phyloP scores from a whole-genome alignment of 2,113 vertebrate genomes.

The Melospiza melodia region DNA sequence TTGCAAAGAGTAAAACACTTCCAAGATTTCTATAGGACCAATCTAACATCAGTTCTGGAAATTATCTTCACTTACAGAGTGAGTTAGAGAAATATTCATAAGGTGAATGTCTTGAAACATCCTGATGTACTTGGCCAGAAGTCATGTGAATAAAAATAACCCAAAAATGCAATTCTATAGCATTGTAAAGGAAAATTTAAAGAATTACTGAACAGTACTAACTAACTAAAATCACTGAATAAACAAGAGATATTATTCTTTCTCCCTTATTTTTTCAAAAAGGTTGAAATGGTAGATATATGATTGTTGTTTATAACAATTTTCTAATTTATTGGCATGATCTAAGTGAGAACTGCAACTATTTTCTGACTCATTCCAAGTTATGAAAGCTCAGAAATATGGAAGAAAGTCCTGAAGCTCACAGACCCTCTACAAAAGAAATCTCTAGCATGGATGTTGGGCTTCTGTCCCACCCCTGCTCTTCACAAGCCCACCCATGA shows the following conservation, averaged over 20 bases:
- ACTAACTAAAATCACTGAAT: not conserved
- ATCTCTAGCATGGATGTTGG: fast-evolving
- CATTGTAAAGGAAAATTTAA: not conserved
- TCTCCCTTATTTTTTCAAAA: not conserved
- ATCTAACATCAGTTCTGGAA: not conserved
- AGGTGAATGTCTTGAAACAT: not conserved
- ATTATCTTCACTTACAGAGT: not conserved
- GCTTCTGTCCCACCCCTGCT: not conserved
- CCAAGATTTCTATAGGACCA: not conserved
- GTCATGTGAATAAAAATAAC: not conserved
- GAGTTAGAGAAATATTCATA: not conserved
- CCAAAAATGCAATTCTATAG: not conserved
- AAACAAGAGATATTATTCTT: not conserved
- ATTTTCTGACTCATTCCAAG: not conserved
- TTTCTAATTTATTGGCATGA: not conserved
- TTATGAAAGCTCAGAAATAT: not conserved
- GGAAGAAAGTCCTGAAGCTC: not conserved
- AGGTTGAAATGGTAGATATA: not conserved
- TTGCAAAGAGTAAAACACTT: not conserved
- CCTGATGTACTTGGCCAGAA: not conserved
- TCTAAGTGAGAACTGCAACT: not conserved
- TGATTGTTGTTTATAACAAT: not conserved
- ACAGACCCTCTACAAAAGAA: not conserved
- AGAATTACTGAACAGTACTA: not conserved
- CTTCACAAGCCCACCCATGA: not conserved